Conservation (phyloP, 2,113 vertebrate species). For the Antennarius striatus region DNA sequence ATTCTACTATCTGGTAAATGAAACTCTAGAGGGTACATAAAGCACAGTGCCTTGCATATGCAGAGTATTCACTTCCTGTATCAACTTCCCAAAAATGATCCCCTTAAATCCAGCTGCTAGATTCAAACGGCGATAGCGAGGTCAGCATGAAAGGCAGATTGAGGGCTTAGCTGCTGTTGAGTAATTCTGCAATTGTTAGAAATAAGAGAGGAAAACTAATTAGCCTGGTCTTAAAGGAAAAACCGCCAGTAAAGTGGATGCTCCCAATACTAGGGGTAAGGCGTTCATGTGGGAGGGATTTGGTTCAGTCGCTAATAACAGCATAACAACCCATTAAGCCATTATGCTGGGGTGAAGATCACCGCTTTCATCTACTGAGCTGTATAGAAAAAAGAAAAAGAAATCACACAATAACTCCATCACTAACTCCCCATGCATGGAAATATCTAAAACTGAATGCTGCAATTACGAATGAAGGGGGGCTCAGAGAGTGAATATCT, state of each 20-base stretch:
- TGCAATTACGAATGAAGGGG: conserved; percentile 4
- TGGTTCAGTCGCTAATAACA: conserved; percentile 68
- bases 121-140: conserved; percentile 61
- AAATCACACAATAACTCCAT: conserved; percentile 21
- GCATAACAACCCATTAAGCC: conserved; percentile 68
- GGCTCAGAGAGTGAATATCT: too few species aligned
- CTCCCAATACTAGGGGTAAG: conserved; percentile 53
- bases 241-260: conserved; percentile 56
- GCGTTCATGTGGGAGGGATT: conserved; percentile 60
- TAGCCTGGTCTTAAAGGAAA: conserved; percentile 71
- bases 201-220: conserved; percentile 74
- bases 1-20: conserved; percentile 43
- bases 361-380: conserved; percentile 60
- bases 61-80: conserved; percentile 18
- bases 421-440: conserved; percentile 7
- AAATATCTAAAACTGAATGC: conserved; percentile 15
- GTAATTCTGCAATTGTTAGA: conserved; percentile 68
- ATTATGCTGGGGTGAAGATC: conserved; percentile 53
- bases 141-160: conserved; percentile 61
- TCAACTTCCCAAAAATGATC: conserved; percentile 56
- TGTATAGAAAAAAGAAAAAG: conserved; percentile 14
- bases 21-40: conserved; percentile 67
- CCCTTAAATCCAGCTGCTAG: conserved; percentile 52
- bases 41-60: conserved; percentile 45
- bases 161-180: conserved; percentile 64